Percentiles rank a stretch among this genome's conserved stretches.
Conservation (phyloP, 2,888 invertebrate species). For the Clivina fossor region DNA sequence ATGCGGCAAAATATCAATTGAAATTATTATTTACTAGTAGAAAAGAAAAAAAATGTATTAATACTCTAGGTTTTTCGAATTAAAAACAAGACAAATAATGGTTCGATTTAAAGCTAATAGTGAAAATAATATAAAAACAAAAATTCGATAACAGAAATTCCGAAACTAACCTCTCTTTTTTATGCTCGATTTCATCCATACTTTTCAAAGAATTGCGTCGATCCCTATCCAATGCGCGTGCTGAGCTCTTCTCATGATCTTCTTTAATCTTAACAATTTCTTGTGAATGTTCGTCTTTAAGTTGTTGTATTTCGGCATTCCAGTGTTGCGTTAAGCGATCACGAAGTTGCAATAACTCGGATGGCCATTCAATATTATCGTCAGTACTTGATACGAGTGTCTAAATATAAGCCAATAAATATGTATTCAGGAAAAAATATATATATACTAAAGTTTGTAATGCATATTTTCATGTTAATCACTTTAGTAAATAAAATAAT, state of each 20-base stretch:
- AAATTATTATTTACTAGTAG: too few relatives aligned
- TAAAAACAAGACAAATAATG: too few relatives aligned
- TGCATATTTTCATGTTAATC: too few relatives aligned
- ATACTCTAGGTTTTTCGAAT: too few relatives aligned
- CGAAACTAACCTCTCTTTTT: conserved; percentile 62
- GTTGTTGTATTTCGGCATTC: conserved; percentile 60
- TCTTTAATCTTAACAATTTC: conserved; percentile 60
- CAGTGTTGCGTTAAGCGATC: conserved; percentile 73
- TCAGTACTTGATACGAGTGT: conserved; percentile 68
- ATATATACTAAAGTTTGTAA: too few relatives aligned
- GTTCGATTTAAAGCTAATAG: too few relatives aligned
- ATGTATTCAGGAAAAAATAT: neutral
- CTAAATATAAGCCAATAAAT: conserved; percentile 55
- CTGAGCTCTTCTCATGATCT: conserved; percentile 45
- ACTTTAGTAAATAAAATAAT: too few relatives aligned
- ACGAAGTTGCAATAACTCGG: conserved; percentile 70
- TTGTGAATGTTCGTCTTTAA: conserved; percentile 60
- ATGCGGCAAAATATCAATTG: too few relatives aligned
- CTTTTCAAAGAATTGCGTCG: conserved; percentile 45
- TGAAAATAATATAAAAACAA: too few relatives aligned
- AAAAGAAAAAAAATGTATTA: too few relatives aligned
- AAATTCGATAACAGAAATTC: neutral
- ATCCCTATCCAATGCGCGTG: conserved; percentile 48
- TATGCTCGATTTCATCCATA: conserved; percentile 58
- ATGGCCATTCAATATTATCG: conserved; percentile 74